Conservation (phyloP, 1,140 invertebrate genomes). For the Bathynomus jamesi region DNA sequence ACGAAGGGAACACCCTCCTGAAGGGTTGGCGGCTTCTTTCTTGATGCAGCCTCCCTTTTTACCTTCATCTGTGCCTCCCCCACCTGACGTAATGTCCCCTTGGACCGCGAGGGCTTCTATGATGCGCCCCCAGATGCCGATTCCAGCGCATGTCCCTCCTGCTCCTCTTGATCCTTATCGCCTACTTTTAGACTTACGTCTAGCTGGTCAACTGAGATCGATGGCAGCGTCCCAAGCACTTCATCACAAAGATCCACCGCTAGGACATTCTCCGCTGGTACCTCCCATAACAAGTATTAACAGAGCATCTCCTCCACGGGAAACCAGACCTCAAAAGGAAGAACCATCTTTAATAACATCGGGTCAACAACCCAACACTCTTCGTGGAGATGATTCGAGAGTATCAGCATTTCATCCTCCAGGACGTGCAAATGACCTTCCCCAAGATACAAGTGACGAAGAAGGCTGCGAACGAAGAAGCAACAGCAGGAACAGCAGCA, state of each 20-base stretch:
- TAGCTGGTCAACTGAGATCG: conserved; percentile 32
- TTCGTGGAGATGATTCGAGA: conserved; percentile 26
- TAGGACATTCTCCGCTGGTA: conserved; percentile 16
- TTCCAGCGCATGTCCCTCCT: conserved; percentile 33
- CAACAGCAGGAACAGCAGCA: conserved; percentile 29
- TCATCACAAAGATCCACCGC: conserved; percentile 14
- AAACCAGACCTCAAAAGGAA: conserved; percentile 8
- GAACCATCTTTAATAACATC: conserved; percentile 20
- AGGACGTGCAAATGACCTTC: conserved; percentile 18
- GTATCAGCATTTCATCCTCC: conserved; percentile 35
- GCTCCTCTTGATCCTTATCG: conserved; percentile 34
- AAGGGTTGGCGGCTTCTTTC: conserved; percentile 29
- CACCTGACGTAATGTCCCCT: conserved; percentile 29
- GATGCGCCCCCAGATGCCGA: conserved; percentile 32
- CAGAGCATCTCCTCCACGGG: background rate
- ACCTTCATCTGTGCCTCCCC: conserved; percentile 31
- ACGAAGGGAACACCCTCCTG: conserved; percentile 21
- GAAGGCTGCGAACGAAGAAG: conserved; percentile 25
- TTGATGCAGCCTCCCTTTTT: conserved; percentile 34
- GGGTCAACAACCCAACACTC: conserved; percentile 17
- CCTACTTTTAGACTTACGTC: conserved; percentile 30
- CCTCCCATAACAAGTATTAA: conserved; percentile 9
- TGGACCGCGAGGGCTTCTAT: conserved; percentile 31
- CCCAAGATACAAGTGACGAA: conserved; percentile 33
- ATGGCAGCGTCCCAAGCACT: conserved; percentile 29